phyloP scores from a whole-genome alignment of 2,113 vertebrate genomes.

The Neogale vison region DNA sequence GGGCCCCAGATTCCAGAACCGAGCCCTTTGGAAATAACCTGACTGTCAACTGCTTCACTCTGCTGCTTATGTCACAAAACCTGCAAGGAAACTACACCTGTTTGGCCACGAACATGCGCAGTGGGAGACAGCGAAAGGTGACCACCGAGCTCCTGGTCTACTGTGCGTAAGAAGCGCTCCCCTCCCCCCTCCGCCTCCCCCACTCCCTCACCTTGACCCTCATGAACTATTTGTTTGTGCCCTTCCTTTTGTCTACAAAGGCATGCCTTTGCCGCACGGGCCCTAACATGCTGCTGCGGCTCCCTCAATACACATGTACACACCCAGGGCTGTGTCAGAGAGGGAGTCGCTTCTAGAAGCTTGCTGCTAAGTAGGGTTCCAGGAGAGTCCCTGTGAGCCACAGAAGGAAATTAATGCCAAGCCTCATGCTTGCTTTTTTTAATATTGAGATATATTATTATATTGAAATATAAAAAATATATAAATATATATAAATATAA shows the following conservation, averaged over 20 bases:
- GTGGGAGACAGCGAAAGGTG: constrained; percentile 49
- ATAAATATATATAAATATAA: too few relatives aligned
- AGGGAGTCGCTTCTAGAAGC: background rate
- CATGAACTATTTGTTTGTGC: accelerated
- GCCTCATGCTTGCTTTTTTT: background rate
- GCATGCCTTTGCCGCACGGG: accelerated
- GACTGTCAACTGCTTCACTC: constrained; percentile 70
- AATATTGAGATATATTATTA: background rate
- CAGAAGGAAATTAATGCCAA: background rate
- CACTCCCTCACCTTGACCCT: background rate
- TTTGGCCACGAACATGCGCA: constrained; percentile 80
- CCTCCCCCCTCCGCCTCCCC: background rate
- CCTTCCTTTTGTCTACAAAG: background rate
- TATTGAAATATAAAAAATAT: too few relatives aligned
- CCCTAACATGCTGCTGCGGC: accelerated
- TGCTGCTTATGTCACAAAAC: constrained; percentile 75
- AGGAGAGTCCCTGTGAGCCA: background rate
- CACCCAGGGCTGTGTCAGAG: background rate
- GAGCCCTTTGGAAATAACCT: constrained; percentile 68
- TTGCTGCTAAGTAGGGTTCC: background rate
- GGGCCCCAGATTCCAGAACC: background rate
- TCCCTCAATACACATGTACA: accelerated
- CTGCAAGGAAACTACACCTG: constrained; percentile 90
- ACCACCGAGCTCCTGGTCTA: constrained; percentile 90
- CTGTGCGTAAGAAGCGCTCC: constrained; percentile 83